Evolutionary conservation across 2,797 vertebrate species (phyloP), one percentile per base, ranked within the genome.

Genomic region (Enteromius radiatus): DNA sequence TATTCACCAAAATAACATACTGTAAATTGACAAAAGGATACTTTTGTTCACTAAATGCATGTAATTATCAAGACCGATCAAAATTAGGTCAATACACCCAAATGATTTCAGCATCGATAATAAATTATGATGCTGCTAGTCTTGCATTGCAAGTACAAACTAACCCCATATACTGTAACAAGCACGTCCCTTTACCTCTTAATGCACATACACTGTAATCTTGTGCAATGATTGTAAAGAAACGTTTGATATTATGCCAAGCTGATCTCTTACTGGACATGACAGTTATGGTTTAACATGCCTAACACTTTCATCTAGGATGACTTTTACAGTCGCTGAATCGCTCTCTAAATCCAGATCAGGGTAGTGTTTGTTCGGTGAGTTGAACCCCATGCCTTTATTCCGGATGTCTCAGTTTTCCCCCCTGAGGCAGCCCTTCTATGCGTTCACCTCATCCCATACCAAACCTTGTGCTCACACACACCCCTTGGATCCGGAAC

Each of bases 281-380:
- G 70, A 65, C 36, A 67, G 82, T 68, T 67, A 78, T 26, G 21
- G 28, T 38, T 80, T 69, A 84, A 77, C 41, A 45, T 74, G n/a
- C 74, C 36, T 56, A 19, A 52, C 82, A 54, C 56, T 74, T 61
- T 75, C 31, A 82, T 81, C 80, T 47, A 61, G 56, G 69, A 78
- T 75, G 61, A 52, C 69, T 63, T 78, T 54, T 81, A 73, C 86
- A 85, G 73, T 33, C 43, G n/a, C 67, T 52, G 79, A 80, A 80
- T 78, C 78, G 54, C 54, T 81, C 74, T 70, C 17, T 59, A 38
- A 76, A 61, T 47, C 56, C 41, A 65, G 38, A 38, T 41, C 75
- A 73, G 45, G 4, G 9, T 38, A 41, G 26, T 17, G n/a, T 28
- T 71, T 45, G 74, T 69, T 65, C 52, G 26, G 6, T 38, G 68